Evolutionary conservation across 2,113 vertebrate genomes (phyloP).

Genomic region (Myrmecophaga tridactyla): DNA sequence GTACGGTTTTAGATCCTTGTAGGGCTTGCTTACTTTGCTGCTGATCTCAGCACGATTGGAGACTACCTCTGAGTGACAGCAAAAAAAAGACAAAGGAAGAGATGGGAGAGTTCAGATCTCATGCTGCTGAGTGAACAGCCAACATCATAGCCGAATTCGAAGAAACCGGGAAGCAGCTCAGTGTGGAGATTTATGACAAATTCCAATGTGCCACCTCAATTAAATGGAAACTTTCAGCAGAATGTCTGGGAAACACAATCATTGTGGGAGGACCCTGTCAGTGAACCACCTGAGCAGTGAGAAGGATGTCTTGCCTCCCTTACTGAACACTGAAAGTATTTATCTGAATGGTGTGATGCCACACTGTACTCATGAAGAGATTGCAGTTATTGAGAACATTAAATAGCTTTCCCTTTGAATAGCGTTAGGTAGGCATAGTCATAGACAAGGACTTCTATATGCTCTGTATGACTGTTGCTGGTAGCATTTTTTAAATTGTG

Average conservation of each 20-base stretch:
- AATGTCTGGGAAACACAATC: slow-evolving; percentile 91
- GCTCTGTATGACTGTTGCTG: slow-evolving; percentile 79
- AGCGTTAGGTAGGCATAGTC: slow-evolving; percentile 78
- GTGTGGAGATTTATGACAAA: slow-evolving; percentile 98
- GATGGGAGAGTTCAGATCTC: slow-evolving; percentile 97
- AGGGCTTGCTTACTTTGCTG: no score
- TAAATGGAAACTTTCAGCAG: slow-evolving; percentile 96
- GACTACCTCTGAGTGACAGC: no score
- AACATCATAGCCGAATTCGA: slow-evolving; percentile 98
- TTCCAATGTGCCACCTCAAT: slow-evolving; percentile 97
- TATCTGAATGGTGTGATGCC: slow-evolving; percentile 98
- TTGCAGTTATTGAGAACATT: slow-evolving; percentile 92
- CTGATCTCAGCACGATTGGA: no score
- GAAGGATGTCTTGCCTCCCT: slow-evolving; percentile 86
- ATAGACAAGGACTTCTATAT: slow-evolving; percentile 76
- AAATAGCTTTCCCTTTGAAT: slow-evolving; percentile 85
- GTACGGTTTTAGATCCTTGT: no score
- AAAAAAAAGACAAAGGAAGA: slow-evolving; percentile 59
- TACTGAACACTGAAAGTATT: slow-evolving; percentile 93
- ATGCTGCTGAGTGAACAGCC: slow-evolving; percentile 98
- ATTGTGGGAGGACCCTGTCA: slow-evolving; percentile 93
- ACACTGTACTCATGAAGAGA: slow-evolving; percentile 90
- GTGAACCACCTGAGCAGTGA: slow-evolving; percentile 91
- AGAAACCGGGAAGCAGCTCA: slow-evolving; percentile 95
- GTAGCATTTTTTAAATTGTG: slow-evolving; percentile 83